phyloP scores from a whole-genome alignment of 2,888 invertebrate genomes.

The Neoascia interrupta region DNA sequence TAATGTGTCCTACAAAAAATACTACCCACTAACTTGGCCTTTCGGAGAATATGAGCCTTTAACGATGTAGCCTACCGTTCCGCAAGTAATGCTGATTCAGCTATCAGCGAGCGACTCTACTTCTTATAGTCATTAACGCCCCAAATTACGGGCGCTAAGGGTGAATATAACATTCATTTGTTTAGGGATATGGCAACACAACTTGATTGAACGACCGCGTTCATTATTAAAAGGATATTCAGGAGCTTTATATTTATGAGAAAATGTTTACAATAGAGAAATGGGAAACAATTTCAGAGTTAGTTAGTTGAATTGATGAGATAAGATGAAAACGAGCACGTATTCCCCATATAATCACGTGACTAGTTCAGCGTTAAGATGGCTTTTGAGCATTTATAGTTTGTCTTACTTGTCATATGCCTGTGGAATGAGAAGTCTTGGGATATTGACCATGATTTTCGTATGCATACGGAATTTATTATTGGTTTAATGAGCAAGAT shows the following conservation, averaged over 20 bases:
- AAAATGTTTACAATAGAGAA: too few relatives aligned
- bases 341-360: slow-evolving; percentile 31
- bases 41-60: too few relatives aligned
- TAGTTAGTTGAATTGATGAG: slow-evolving; percentile 17
- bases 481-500: slow-evolving; percentile 4
- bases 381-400: slow-evolving; percentile 16
- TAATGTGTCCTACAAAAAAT: too few relatives aligned
- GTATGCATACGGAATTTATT: slow-evolving; percentile 5
- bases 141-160: slow-evolving; percentile 10
- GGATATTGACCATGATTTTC: not conserved
- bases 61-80: too few relatives aligned
- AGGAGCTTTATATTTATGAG: not conserved
- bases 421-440: not conserved
- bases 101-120: too few relatives aligned
- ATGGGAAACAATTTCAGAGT: too few relatives aligned
- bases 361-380: slow-evolving; percentile 13
- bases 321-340: slow-evolving; percentile 28
- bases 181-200: not conserved
- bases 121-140: slow-evolving; percentile 2
- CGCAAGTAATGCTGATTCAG: too few relatives aligned
- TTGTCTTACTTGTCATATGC: not conserved
- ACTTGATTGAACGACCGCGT: not conserved
- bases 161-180: not conserved
- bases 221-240: slow-evolving; percentile 8
- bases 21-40: too few relatives aligned